A percentile compares a stretch with the other conserved stretches of the same genome.
Evolutionary conservation across 2,888 invertebrate genomes (phyloP).

Genomic region (Lasioglossum oenotherae): DNA sequence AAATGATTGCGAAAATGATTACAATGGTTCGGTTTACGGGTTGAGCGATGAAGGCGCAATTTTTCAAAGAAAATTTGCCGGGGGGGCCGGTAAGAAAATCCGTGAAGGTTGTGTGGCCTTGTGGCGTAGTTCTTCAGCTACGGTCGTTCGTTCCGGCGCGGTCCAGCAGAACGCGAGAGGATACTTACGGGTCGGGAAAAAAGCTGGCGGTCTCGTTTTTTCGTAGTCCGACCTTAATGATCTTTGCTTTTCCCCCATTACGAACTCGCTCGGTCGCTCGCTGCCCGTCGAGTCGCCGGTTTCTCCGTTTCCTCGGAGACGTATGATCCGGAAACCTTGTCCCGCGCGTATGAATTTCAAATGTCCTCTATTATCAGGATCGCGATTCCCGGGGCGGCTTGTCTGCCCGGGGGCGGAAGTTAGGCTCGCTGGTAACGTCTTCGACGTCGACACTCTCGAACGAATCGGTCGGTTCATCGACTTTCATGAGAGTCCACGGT

Average conservation of each 20-base stretch:
- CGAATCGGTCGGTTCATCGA: slow-evolving; percentile 69
- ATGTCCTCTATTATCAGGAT: slow-evolving; percentile 31
- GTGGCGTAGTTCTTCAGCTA: slow-evolving; percentile 18
- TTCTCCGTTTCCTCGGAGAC: not conserved
- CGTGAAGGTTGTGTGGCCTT: slow-evolving; percentile 44
- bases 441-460: slow-evolving; percentile 56
- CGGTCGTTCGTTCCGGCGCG: slow-evolving; percentile 30
- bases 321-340: slow-evolving; percentile 27
- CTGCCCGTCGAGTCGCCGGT: not conserved
- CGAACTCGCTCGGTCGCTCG: too few species aligned
- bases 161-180: slow-evolving; percentile 30
- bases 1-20: too few species aligned
- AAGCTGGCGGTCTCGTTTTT: slow-evolving; percentile 18
- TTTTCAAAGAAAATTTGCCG: not conserved
- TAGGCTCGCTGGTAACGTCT: slow-evolving; percentile 44
- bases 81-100: slow-evolving; percentile 42
- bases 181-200: slow-evolving; percentile 29
- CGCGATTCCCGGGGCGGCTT: slow-evolving; percentile 5
- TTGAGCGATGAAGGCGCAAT: not conserved
- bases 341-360: slow-evolving; percentile 52
- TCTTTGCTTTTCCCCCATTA: slow-evolving; percentile 19
- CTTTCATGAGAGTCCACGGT: slow-evolving; percentile 67
- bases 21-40: too few species aligned
- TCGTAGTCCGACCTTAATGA: slow-evolving; percentile 17
- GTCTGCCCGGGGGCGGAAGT: slow-evolving; percentile 49